These are phyloP conservation scores for Pavo muticus DNA, from an alignment of 2,113 vertebrate genomes.

Conservation along the genomic window DNA sequence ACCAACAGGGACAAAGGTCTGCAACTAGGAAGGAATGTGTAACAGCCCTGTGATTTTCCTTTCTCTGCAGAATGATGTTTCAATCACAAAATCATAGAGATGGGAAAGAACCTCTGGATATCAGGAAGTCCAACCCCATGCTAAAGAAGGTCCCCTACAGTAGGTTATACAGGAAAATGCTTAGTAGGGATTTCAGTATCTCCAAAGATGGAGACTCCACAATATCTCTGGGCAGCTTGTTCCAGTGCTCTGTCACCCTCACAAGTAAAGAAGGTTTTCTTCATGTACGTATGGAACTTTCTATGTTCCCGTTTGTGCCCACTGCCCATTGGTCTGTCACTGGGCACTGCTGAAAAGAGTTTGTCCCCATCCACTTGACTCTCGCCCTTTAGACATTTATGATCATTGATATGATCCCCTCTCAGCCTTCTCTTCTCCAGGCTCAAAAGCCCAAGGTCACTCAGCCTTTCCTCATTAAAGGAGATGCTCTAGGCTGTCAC, in stretches of 20 bases:
- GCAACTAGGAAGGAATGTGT: background rate
- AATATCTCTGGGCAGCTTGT: background rate
- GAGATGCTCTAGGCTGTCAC: background rate
- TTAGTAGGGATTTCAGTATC: no score
- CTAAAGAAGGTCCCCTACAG: background rate
- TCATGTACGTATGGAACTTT: no score
- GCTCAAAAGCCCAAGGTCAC: background rate
- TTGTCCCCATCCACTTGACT: background rate
- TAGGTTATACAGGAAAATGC: no score
- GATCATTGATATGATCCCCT: background rate
- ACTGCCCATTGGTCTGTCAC: background rate
- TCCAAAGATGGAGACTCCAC: no score
- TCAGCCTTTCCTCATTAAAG: background rate
- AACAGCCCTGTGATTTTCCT: background rate
- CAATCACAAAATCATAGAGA: background rate
- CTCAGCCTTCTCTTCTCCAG: background rate
- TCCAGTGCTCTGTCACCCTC: background rate
- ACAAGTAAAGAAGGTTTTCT: background rate
- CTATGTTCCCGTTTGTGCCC: background rate
- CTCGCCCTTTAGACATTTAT: background rate
- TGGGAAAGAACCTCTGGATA: no score
- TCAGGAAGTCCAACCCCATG: background rate
- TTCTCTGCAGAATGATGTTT: constrained; percentile 28
- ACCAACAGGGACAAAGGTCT: background rate
- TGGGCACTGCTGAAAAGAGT: background rate